Base-by-base conservation (phyloP, 2,888 invertebrate species). In the Norana najaformis region DNA sequence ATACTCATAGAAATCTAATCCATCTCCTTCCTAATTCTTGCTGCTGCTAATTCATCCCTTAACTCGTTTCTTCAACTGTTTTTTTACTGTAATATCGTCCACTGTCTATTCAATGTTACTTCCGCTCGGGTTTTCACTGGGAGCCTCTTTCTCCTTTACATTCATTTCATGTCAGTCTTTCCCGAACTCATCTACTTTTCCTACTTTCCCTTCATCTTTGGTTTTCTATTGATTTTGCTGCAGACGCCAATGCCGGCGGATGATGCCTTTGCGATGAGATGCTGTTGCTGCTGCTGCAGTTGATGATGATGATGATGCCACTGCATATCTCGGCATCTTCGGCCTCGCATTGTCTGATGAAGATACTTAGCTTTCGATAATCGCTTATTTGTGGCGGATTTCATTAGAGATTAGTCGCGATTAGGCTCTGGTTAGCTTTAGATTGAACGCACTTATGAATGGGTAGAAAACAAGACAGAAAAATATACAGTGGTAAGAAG, bases 171-270 rank as follows among this genome's bases (percentile, higher is more conserved):
- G 69, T n/a, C 47, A 47, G 23, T 69, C 30, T 8, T n/a, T 69
- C n/a, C n/a, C 69, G n/a, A 0, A 69, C 69, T 69, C 69, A n/a
- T 69, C 16, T 69, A 30, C 30, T 18, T 4, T n/a, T n/a, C 16
- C 30, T 69, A 8, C 69, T n/a, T 13, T n/a, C 3, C 69, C 23
- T 30, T 30, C 30, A 11, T 53, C 30, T 23, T 30, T 53, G 4
- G 30, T 69, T n/a, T n/a, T 69, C 69, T 69, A 69, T 69, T n/a
- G 69, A 69, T 69, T n/a, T n/a, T n/a, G 69, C 69, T n/a, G 69
- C n/a, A 11, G n/a, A 69, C n/a, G 69, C n/a, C 30, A n/a, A 13
- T 2, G 30, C 69, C 1, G n/a, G 30, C 47, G 47, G 47, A 47
- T 23, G 47, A 47, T 47, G 47, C 47, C 6, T 23, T 3, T 23